Conservation (phyloP, 1,140 invertebrate genomes). For the Cepaea nemoralis region DNA sequence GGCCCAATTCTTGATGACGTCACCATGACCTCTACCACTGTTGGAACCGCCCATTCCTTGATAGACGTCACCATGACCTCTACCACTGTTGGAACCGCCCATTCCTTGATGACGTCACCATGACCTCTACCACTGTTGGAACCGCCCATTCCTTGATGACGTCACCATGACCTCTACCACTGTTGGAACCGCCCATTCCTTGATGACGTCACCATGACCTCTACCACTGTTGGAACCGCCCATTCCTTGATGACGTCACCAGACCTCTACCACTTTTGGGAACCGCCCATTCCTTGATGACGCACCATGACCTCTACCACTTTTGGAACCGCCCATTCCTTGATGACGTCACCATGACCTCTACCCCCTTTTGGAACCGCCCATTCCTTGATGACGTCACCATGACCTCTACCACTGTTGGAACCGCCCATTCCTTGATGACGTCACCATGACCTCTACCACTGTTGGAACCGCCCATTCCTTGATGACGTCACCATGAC, state of each 20-base stretch:
- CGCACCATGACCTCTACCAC: neutral
- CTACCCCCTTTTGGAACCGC: neutral
- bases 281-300: neutral
- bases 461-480: neutral
- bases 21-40: neutral
- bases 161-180: neutral
- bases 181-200: neutral
- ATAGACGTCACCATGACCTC: neutral
- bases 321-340: neutral
- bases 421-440: neutral
- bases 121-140: neutral
- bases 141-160: neutral
- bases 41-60: neutral
- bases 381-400: neutral
- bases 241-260: neutral
- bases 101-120: neutral
- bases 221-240: neutral
- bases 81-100: neutral
- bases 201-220: neutral
- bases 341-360: neutral
- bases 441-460: neutral
- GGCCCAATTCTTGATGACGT: neutral
- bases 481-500: neutral
- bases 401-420: neutral
- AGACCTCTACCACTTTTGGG: neutral